These are phyloP conservation scores for Protophormia terraenovae DNA, from an alignment of 2,888 invertebrate genomes.

Conservation along the genomic window DNA sequence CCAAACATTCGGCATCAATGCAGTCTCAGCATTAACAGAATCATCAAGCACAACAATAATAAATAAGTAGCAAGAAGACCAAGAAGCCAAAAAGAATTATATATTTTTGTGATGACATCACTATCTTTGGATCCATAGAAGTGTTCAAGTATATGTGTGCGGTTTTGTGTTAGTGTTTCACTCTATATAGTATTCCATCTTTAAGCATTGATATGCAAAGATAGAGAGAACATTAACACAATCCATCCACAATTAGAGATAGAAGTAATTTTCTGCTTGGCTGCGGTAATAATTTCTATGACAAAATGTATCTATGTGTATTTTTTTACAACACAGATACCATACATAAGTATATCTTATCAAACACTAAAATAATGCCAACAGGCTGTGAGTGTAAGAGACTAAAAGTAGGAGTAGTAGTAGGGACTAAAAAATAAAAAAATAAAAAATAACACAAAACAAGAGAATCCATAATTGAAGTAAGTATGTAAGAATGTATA, in stretches of 20 bases:
- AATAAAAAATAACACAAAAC: not conserved
- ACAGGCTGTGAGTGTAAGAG: not conserved
- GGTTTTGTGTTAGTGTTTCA: not conserved
- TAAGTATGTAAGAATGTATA: not conserved
- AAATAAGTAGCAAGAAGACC: not conserved
- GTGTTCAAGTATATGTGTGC: not conserved
- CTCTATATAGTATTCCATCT: slow-evolving; percentile 1
- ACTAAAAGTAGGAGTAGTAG: not conserved
- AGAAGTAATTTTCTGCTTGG: slow-evolving; percentile 75
- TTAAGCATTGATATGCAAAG: not conserved
- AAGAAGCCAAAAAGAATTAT: slow-evolving; percentile 2
- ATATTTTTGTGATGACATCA: slow-evolving; percentile 22
- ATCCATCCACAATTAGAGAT: slow-evolving; percentile 71
- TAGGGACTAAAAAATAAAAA: not conserved
- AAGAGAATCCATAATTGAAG: not conserved
- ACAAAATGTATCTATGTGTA: not conserved
- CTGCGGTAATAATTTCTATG: slow-evolving; percentile 73
- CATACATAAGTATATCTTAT: not conserved
- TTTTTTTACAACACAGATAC: not conserved
- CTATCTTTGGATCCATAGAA: not conserved
- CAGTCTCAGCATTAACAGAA: slow-evolving; percentile 44
- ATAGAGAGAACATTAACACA: slow-evolving; percentile 54
- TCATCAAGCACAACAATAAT: slow-evolving; percentile 8
- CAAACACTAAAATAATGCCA: not conserved
- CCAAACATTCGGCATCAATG: slow-evolving; percentile 12